Evolutionary conservation across 1,140 invertebrate species (phyloP).

Genomic region (Coelopa frigida): DNA sequence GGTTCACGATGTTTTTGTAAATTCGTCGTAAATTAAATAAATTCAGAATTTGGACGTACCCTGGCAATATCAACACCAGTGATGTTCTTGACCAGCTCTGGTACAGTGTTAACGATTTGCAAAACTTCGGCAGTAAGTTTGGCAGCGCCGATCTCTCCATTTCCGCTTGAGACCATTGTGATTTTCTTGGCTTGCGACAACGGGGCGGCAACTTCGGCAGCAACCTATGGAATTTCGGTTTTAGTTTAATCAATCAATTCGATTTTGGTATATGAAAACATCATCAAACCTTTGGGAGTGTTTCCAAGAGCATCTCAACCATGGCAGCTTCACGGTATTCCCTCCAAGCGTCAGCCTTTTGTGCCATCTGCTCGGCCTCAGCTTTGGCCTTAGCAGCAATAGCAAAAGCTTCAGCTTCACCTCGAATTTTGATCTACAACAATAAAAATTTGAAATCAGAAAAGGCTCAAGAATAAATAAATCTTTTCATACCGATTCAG

Average conservation of each 20-base stretch:
- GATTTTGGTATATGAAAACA: no score
- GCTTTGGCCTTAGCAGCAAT: slow-evolving; percentile 90
- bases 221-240: no score
- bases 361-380: slow-evolving; percentile 92
- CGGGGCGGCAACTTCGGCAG: slow-evolving; percentile 91
- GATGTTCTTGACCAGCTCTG: slow-evolving; percentile 79
- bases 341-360: slow-evolving; percentile 93
- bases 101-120: slow-evolving; percentile 83
- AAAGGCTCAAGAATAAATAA: neutral
- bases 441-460: neutral
- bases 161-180: slow-evolving; percentile 91
- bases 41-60: slow-evolving; percentile 51
- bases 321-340: slow-evolving; percentile 95
- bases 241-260: no score
- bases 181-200: slow-evolving; percentile 88
- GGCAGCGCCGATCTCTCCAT: slow-evolving; percentile 82
- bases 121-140: slow-evolving; percentile 91
- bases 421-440: slow-evolving; percentile 50
- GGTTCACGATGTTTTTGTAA: no score
- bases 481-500: slow-evolving; percentile 70
- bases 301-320: slow-evolving; percentile 94
- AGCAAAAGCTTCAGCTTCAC: slow-evolving; percentile 89
- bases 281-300: slow-evolving; percentile 96
- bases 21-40: no score
- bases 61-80: slow-evolving; percentile 90